Conservation (phyloP, 1,140 invertebrate genomes). For the Apocrypta bakeri region DNA sequence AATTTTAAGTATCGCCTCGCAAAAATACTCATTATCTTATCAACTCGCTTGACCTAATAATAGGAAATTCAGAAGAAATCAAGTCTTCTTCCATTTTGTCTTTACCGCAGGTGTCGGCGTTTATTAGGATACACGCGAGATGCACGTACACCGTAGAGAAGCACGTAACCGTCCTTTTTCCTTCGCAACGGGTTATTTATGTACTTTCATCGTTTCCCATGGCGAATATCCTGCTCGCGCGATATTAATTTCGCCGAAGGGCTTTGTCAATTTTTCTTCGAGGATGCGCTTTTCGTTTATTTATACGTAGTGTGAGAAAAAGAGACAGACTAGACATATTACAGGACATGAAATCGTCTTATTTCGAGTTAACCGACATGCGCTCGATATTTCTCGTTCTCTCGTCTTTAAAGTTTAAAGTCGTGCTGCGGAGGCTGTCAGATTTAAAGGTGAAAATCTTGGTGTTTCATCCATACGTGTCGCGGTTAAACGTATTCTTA, state of each 20-base stretch:
- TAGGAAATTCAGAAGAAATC: slow-evolving; percentile 27
- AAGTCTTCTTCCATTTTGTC: slow-evolving; percentile 18
- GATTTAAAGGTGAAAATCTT: slow-evolving; percentile 17
- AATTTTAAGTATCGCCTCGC: too few relatives aligned
- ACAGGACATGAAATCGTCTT: neutral
- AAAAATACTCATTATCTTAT: neutral
- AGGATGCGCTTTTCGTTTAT: neutral
- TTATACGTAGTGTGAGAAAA: neutral
- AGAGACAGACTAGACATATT: neutral
- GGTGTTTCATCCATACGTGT: neutral
- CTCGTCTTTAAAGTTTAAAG: slow-evolving; percentile 49
- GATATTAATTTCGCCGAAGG: slow-evolving; percentile 45
- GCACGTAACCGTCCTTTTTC: neutral
- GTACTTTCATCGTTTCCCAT: slow-evolving; percentile 24
- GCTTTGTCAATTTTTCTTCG: slow-evolving; percentile 34
- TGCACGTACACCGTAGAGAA: neutral
- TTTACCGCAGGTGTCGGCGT: slow-evolving; percentile 9
- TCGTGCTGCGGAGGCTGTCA: neutral
- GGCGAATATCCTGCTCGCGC: neutral
- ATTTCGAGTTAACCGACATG: neutral
- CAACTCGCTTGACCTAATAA: neutral
- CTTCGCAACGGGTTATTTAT: slow-evolving; percentile 24
- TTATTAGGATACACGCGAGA: slow-evolving; percentile 12
- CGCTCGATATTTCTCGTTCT: neutral
- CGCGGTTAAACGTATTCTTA: slow-evolving; percentile 13